Percentiles rank a stretch among this genome's conserved stretches.
These are phyloP conservation scores for Halichoeres trimaculatus DNA, from an alignment of 2,113 vertebrate genomes.

Conservation along the genomic window DNA sequence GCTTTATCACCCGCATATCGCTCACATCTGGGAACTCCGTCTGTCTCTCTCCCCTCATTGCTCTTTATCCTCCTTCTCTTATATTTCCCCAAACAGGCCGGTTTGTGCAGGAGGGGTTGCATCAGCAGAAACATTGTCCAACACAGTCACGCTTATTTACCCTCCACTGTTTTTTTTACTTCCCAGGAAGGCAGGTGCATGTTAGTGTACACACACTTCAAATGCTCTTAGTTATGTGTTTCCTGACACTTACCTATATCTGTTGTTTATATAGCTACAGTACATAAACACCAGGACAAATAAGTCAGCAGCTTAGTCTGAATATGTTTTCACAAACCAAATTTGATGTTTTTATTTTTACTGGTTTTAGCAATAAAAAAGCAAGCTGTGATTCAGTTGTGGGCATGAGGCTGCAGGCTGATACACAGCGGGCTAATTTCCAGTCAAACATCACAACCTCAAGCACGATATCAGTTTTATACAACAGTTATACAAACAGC, in stretches of 20 bases:
- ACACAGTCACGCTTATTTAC: constrained; percentile 55
- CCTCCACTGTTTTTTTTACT: constrained; percentile 23
- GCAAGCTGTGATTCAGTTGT: too few relatives aligned
- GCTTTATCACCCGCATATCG: constrained; percentile 74
- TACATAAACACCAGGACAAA: background rate
- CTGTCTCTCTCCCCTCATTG: constrained; percentile 34
- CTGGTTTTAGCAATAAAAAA: too few relatives aligned
- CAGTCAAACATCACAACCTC: too few relatives aligned
- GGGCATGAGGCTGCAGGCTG: too few relatives aligned
- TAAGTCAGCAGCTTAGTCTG: background rate
- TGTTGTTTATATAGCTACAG: too few relatives aligned
- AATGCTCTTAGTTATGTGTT: too few relatives aligned
- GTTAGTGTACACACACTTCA: constrained; percentile 5
- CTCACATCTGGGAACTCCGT: constrained; percentile 58
- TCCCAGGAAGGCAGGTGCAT: constrained; percentile 63
- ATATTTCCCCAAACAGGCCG: constrained; percentile 25
- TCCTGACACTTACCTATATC: too few relatives aligned
- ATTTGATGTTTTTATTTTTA: too few relatives aligned
- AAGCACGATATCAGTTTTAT: too few relatives aligned
- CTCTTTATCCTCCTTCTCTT: constrained; percentile 24
- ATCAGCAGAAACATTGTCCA: constrained; percentile 69
- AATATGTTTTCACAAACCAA: too few relatives aligned
- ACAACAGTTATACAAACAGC: too few relatives aligned
- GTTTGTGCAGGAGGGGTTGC: constrained; percentile 50
- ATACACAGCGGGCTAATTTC: too few relatives aligned